phyloP scores from a whole-genome alignment of 2,797 vertebrate species.

The Brachyalestes nurse region DNA sequence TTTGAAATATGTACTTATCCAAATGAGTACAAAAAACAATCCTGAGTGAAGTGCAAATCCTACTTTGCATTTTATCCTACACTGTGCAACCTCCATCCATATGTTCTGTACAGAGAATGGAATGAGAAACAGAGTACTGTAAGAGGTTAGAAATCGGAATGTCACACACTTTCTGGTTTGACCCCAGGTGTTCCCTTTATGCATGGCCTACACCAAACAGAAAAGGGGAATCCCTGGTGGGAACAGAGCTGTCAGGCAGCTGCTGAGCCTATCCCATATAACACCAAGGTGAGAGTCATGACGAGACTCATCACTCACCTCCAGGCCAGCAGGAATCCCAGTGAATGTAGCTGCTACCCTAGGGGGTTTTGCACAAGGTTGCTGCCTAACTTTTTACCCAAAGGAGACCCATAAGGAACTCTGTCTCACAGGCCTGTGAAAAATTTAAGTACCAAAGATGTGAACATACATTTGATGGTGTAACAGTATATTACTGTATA shows the following conservation, averaged over 20 bases:
- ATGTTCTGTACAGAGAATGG: too few relatives aligned
- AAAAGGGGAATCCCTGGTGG: constrained; percentile 32
- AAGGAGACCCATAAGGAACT: constrained; percentile 32
- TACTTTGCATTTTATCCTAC: too few relatives aligned
- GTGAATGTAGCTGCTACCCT: constrained; percentile 70
- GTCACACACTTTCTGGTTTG: neutral
- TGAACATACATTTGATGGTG: constrained; percentile 16
- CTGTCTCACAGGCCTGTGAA: constrained; percentile 24
- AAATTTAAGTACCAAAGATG: neutral
- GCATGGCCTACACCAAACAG: constrained; percentile 26
- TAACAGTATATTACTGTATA: constrained; percentile 1
- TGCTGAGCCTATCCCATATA: constrained; percentile 64
- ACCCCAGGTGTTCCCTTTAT: constrained; percentile 4
- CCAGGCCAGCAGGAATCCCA: constrained; percentile 69
- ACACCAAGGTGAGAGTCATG: constrained; percentile 69
- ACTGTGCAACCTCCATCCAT: too few relatives aligned
- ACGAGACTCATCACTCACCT: constrained; percentile 73
- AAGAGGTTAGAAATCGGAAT: neutral
- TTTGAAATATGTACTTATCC: neutral
- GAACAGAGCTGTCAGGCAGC: constrained; percentile 35
- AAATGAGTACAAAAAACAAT: neutral
- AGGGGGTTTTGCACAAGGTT: constrained; percentile 65
- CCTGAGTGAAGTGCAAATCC: too few relatives aligned
- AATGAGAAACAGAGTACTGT: neutral
- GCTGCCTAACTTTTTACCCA: constrained; percentile 34